These are phyloP conservation scores for Lepidocolaptes lacrymiger DNA, from an alignment of 2,797 vertebrate genomes.

Conservation along the genomic window DNA sequence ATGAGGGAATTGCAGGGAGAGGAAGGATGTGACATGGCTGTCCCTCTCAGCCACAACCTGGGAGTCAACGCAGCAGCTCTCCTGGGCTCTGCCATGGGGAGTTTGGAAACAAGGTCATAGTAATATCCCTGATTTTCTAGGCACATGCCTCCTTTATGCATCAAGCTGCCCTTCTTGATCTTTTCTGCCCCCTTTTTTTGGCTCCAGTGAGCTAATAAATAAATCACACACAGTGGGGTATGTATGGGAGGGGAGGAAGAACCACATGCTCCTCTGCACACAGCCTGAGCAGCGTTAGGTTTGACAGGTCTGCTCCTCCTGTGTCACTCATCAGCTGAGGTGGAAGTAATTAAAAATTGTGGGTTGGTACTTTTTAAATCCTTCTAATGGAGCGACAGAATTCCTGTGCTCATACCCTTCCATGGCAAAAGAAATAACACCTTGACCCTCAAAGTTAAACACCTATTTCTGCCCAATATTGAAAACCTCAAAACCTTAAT, in stretches of 20 bases:
- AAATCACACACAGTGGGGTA: neutral
- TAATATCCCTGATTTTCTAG: neutral
- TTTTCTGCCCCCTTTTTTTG: neutral
- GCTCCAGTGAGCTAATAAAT: neutral
- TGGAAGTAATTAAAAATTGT: neutral
- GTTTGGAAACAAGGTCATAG: neutral
- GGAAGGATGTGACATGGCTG: neutral
- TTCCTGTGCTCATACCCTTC: neutral
- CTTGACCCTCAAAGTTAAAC: neutral
- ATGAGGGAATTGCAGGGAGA: neutral
- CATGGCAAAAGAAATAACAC: neutral
- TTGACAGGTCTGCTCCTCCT: neutral
- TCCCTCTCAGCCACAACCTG: accelerated
- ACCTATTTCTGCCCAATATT: neutral
- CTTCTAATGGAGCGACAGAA: neutral
- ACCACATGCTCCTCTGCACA: too few species aligned
- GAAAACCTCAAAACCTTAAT: neutral
- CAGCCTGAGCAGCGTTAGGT: neutral
- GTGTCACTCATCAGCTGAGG: neutral
- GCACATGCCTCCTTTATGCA: neutral
- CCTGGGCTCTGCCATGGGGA: neutral
- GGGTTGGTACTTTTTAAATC: neutral
- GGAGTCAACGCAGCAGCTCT: neutral
- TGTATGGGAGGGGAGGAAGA: neutral
- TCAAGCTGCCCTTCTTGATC: neutral